Evolutionary conservation across 2,113 vertebrate species (phyloP).

Genomic region (Rallus limicola): DNA sequence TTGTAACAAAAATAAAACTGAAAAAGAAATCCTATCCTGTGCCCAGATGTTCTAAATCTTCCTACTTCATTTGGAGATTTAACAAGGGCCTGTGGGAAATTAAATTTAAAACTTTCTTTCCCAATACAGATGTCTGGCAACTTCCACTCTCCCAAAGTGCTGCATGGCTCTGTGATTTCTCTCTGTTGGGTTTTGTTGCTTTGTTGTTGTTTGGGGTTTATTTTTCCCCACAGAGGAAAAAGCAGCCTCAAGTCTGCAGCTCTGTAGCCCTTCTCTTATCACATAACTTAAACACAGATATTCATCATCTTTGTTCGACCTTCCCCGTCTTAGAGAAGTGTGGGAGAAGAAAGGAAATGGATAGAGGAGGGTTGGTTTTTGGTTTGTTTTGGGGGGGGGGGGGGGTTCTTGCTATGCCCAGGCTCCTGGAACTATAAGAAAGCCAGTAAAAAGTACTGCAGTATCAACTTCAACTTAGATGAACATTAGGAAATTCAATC

Average conservation of each 20-base stretch:
- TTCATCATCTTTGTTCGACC: not conserved
- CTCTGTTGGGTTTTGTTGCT: not conserved
- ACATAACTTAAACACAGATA: accelerated
- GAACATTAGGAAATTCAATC: not conserved
- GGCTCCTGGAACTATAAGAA: not conserved
- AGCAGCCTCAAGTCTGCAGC: not conserved
- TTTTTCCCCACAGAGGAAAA: not conserved
- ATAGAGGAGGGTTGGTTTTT: not conserved
- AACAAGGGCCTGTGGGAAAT: not conserved
- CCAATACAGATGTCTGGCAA: not conserved
- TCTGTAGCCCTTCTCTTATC: not conserved
- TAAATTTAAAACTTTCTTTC: not conserved
- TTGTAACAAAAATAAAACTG: not conserved
- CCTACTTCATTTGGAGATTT: not conserved
- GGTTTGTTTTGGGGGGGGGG: not conserved
- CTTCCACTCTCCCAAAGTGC: not conserved
- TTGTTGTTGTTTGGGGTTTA: not conserved
- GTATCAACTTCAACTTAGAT: not conserved
- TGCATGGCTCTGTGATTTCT: not conserved
- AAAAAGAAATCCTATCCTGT: not conserved
- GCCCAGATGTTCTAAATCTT: not conserved
- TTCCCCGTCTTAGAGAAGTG: not conserved
- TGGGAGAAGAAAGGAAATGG: not conserved
- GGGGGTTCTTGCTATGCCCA: not conserved
- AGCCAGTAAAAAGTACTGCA: not conserved